Conservation (phyloP, 1,140 invertebrate genomes). For the Pseudomyrmex cubaensis region DNA sequence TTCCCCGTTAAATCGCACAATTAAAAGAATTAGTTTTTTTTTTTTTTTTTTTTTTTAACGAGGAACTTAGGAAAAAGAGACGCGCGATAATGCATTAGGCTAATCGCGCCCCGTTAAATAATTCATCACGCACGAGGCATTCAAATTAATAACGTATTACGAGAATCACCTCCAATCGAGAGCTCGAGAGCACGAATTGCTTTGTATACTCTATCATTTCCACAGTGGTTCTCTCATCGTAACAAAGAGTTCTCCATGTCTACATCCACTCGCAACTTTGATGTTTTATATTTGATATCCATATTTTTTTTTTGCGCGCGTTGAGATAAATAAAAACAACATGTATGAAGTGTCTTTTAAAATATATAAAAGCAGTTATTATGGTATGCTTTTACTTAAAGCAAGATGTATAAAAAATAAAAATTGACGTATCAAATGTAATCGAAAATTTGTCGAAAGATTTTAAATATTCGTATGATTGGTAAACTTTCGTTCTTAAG, state of each 20-base stretch:
- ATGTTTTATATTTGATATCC: background rate
- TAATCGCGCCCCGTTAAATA: slow-evolving; percentile 72
- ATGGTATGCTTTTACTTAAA: no score
- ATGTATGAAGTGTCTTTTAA: no score
- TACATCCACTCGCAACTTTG: background rate
- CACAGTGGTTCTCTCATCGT: slow-evolving; percentile 66
- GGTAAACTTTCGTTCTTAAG: background rate
- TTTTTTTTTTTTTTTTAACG: background rate
- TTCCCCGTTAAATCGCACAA: slow-evolving; percentile 27
- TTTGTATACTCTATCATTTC: slow-evolving; percentile 75
- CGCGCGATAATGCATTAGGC: slow-evolving; percentile 65
- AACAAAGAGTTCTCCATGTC: no score
- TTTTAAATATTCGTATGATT: background rate
- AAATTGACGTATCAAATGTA: no score
- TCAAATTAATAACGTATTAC: slow-evolving; percentile 76
- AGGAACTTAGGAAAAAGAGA: slow-evolving; percentile 43
- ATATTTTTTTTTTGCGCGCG: no score
- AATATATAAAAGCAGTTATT: background rate
- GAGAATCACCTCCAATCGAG: slow-evolving; percentile 69
- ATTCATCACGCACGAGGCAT: slow-evolving; percentile 72
- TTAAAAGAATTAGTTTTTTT: slow-evolving; percentile 57
- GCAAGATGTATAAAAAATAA: no score
- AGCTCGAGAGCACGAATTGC: slow-evolving; percentile 61
- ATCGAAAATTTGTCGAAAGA: no score
- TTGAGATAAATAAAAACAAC: no score